phyloP scores from a whole-genome alignment of 2,113 vertebrate species.

The Anoura caudifer region DNA sequence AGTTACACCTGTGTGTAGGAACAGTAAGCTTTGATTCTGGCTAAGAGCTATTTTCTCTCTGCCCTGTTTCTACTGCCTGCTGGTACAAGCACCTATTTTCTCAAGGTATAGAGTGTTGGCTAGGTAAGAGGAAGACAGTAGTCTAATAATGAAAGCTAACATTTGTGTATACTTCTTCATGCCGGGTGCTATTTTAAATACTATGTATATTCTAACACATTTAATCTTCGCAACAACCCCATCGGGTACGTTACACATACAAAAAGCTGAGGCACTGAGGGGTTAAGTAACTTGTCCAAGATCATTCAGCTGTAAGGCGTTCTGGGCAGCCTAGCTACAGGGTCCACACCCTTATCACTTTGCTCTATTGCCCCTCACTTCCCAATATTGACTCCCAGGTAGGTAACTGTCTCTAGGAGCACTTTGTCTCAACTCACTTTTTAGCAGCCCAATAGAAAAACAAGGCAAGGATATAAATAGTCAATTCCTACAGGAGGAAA shows the following conservation, averaged over 20 bases:
- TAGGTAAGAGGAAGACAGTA: neutral
- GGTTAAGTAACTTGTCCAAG: neutral
- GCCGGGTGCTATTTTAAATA: neutral
- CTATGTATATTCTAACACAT: neutral
- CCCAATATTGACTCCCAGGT: neutral
- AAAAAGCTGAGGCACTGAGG: neutral
- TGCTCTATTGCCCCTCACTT: neutral
- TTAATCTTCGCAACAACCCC: neutral
- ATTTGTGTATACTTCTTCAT: neutral
- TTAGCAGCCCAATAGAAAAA: slow-evolving; percentile 5
- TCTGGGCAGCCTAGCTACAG: neutral
- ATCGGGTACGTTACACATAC: neutral
- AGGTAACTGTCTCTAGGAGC: neutral
- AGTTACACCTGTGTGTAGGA: neutral
- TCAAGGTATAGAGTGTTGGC: neutral
- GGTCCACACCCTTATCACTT: neutral
- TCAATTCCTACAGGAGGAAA: neutral
- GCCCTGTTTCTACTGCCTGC: neutral
- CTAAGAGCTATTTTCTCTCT: neutral
- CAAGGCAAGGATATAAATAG: neutral
- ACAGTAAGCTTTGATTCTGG: neutral
- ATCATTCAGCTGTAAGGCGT: neutral
- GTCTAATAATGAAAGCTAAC: neutral
- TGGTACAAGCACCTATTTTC: neutral
- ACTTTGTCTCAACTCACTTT: neutral